Conservation (phyloP, 2,888 invertebrate species). For the Cheilosia vulpina region DNA sequence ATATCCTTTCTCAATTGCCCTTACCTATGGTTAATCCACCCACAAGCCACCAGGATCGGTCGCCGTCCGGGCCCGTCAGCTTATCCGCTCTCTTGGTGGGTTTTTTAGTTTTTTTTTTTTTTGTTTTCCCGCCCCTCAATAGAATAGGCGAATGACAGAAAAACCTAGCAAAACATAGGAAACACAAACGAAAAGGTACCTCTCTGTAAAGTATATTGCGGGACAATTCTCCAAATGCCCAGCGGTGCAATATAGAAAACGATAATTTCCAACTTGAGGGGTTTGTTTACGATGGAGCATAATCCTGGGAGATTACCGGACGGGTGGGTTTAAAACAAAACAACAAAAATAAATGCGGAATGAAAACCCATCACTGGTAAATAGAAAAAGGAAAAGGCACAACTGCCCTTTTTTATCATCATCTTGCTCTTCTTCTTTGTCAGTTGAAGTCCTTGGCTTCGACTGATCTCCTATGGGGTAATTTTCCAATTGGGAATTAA, state of each 20-base stretch:
- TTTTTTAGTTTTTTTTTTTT: neutral
- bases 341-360: neutral
- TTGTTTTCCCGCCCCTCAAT: neutral
- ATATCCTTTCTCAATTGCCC: slow-evolving; percentile 56
- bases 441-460: neutral
- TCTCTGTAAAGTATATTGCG: slow-evolving; percentile 28
- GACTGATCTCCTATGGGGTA: slow-evolving; percentile 43
- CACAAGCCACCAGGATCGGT: slow-evolving; percentile 26
- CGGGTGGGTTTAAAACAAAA: slow-evolving; percentile 57
- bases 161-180: slow-evolving; percentile 18
- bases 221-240: slow-evolving; percentile 70
- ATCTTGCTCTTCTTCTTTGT: slow-evolving; percentile 33
- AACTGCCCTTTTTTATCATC: slow-evolving; percentile 45
- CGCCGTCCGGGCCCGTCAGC: slow-evolving; percentile 22
- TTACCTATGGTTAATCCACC: slow-evolving; percentile 57
- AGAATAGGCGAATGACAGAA: slow-evolving; percentile 52
- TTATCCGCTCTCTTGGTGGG: slow-evolving; percentile 35
- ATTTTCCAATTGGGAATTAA: slow-evolving; percentile 74
- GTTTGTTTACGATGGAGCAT: slow-evolving; percentile 72
- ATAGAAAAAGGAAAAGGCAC: slow-evolving; percentile 24
- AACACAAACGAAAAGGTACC: slow-evolving; percentile 38
- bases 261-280: slow-evolving; percentile 74
- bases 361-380: slow-evolving; percentile 9
- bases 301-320: slow-evolving; percentile 72
- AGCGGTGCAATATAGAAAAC: slow-evolving; percentile 72